Conservation (phyloP, 1,140 invertebrate species). For the Aphaenogaster rudis region DNA sequence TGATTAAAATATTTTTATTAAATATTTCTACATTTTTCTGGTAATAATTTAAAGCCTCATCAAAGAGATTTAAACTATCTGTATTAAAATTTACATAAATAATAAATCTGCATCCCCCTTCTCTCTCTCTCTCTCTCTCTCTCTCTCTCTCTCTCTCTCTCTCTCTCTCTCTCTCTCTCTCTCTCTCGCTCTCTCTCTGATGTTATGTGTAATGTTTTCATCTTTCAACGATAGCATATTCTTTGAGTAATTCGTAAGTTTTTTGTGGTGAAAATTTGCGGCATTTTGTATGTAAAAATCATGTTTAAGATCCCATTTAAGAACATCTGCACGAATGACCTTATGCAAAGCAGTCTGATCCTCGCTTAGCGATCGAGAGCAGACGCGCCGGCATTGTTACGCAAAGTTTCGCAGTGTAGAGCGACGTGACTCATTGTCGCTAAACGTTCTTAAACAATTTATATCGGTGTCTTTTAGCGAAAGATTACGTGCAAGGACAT, state of each 20-base stretch:
- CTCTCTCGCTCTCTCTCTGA: not conserved
- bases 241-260: not conserved
- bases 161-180: too few relatives aligned
- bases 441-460: conserved; percentile 58
- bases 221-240: not conserved
- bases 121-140: not conserved
- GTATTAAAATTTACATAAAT: not conserved
- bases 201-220: not conserved
- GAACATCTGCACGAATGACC: conserved; percentile 9
- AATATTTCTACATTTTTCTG: not conserved
- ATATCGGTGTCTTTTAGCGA: conserved; percentile 38
- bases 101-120: not conserved
- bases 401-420: conserved; percentile 46
- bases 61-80: not conserved
- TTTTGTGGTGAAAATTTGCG: not conserved
- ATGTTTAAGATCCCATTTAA: not conserved
- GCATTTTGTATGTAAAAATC: not conserved
- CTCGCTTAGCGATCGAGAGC: conserved; percentile 52
- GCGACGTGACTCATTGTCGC: conserved; percentile 64
- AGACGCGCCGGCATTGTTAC: conserved; percentile 49
- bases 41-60: not conserved
- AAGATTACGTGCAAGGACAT: conserved; percentile 59
- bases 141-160: too few relatives aligned
- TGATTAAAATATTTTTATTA: not conserved
- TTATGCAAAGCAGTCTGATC: conserved; percentile 38